Percentiles rank a stretch among this genome's conserved stretches.
Evolutionary conservation across 2,797 vertebrate genomes (phyloP).

Genomic region (Enteromius argenteus): DNA sequence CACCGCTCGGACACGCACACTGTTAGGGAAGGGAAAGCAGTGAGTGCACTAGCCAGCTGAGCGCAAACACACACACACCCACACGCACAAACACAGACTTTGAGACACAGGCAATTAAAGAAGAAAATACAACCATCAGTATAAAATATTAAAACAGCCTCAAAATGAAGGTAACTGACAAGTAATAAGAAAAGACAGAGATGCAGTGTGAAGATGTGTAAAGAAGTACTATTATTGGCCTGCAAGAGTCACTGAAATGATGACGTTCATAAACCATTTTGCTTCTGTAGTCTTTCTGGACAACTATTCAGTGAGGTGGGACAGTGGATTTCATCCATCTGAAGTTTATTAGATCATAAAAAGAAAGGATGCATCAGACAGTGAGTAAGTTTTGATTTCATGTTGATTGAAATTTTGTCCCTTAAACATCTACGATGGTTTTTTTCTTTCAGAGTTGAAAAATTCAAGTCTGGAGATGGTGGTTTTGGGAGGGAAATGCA

Average conservation of each 20-base stretch:
- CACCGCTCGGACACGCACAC: conserved; percentile 93
- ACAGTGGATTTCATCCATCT: neutral
- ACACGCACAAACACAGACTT: conserved; percentile 32
- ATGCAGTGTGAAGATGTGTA: neutral
- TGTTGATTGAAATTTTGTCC: neutral
- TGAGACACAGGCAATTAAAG: conserved; percentile 18
- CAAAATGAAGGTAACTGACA: too few relatives aligned
- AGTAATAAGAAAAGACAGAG: neutral
- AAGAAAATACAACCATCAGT: conserved; percentile 4
- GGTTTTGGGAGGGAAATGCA: too few relatives aligned
- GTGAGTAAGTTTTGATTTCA: neutral
- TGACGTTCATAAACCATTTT: neutral
- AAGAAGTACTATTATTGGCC: neutral
- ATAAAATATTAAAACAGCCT: neutral
- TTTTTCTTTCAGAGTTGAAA: too few relatives aligned
- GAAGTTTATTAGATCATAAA: conserved; percentile 3
- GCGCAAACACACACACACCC: conserved; percentile 33
- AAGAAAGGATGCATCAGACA: neutral
- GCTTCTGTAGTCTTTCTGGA: neutral
- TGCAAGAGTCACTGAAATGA: neutral
- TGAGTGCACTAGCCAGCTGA: conserved; percentile 28
- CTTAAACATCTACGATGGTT: neutral
- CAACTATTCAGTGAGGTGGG: neutral
- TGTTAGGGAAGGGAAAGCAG: conserved; percentile 65
- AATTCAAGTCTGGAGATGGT: neutral